These are phyloP conservation scores for Microplitis mediator DNA, from an alignment of 1,140 invertebrate genomes.

Conservation along the genomic window DNA sequence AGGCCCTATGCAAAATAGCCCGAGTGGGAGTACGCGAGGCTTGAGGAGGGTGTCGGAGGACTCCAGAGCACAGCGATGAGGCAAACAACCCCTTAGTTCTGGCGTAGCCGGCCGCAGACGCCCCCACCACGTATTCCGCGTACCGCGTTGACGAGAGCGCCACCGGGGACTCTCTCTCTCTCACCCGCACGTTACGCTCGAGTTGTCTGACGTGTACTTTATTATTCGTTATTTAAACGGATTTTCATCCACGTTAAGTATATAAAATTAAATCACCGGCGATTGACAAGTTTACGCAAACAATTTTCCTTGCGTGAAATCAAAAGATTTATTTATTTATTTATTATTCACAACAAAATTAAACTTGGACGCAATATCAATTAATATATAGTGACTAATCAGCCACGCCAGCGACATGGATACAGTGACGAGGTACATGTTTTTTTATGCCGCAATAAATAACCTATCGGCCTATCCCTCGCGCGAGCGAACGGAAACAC, in stretches of 20 bases:
- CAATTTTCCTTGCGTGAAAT: background rate
- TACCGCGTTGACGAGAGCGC: slow-evolving; percentile 40
- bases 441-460: background rate
- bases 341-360: no score
- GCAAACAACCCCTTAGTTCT: slow-evolving; percentile 62
- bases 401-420: slow-evolving; percentile 14
- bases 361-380: no score
- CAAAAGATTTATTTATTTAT: no score
- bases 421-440: slow-evolving; percentile 31
- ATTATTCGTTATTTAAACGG: background rate
- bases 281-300: no score
- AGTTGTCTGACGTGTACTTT: background rate
- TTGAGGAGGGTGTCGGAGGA: slow-evolving; percentile 39
- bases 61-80: slow-evolving; percentile 52
- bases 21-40: slow-evolving; percentile 24
- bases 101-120: slow-evolving; percentile 58
- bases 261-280: background rate
- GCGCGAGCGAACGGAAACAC: background rate
- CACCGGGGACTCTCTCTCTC: background rate
- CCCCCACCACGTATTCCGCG: slow-evolving; percentile 57
- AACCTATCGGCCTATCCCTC: background rate
- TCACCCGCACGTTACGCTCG: no score
- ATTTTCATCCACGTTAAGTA: background rate
- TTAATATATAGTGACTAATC: no score
- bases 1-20: slow-evolving; percentile 61